phyloP scores from a whole-genome alignment of 2,888 invertebrate species.

The Chrysolina haemoptera region DNA sequence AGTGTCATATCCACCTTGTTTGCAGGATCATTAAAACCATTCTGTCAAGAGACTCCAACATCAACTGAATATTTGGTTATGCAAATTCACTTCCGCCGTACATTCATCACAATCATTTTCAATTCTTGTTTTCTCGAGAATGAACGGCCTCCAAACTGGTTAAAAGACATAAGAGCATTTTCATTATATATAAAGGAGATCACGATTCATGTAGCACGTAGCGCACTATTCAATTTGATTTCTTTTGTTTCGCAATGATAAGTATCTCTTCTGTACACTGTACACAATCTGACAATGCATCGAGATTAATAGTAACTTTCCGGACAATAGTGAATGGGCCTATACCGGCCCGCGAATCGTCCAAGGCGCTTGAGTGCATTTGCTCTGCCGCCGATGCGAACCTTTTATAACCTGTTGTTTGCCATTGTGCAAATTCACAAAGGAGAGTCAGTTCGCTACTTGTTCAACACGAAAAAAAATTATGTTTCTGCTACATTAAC shows the following conservation, averaged over 20 bases:
- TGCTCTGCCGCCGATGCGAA: slow-evolving; percentile 35
- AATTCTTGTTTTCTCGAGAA: slow-evolving; percentile 9
- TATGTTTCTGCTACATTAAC: slow-evolving; percentile 36
- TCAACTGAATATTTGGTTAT: background rate
- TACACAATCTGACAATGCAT: slow-evolving; percentile 59
- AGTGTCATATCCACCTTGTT: no score
- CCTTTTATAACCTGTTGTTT: slow-evolving; percentile 30
- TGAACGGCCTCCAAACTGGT: slow-evolving; percentile 7
- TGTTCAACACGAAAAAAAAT: slow-evolving; percentile 39
- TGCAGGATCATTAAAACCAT: no score
- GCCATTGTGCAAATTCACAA: slow-evolving; percentile 35
- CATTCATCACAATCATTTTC: slow-evolving; percentile 11
- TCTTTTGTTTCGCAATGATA: slow-evolving; percentile 64
- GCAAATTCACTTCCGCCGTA: background rate
- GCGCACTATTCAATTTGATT: slow-evolving; percentile 63
- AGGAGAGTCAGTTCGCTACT: slow-evolving; percentile 39
- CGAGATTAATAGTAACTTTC: slow-evolving; percentile 61
- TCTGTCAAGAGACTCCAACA: background rate
- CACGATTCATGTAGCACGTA: slow-evolving; percentile 54
- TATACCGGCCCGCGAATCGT: slow-evolving; percentile 41
- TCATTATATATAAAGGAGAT: slow-evolving; percentile 50
- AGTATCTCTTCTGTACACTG: slow-evolving; percentile 62
- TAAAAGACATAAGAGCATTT: slow-evolving; percentile 38
- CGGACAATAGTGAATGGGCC: slow-evolving; percentile 60
- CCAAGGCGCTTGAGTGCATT: slow-evolving; percentile 46